Conservation (phyloP, 2,888 invertebrate species). For the Torymus auratus region DNA sequence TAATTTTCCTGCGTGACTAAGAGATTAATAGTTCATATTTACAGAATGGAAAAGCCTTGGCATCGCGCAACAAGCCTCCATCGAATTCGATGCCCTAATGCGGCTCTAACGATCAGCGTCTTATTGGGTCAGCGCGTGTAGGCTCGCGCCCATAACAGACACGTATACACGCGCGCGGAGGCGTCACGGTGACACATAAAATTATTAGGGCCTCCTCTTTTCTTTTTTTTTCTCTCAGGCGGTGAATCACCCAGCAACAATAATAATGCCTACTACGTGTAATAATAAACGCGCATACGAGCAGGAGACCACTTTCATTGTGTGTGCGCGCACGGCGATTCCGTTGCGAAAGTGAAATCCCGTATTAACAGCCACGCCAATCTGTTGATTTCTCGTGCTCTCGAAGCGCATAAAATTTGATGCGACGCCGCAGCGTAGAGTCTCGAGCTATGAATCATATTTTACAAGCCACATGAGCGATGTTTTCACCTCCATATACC, state of each 20-base stretch:
- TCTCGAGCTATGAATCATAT: constrained; percentile 13
- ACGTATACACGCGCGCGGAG: constrained; percentile 3
- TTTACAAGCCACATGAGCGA: constrained; percentile 27
- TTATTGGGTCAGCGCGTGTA: constrained; percentile 49
- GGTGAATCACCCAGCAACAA: constrained; percentile 23
- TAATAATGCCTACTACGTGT: constrained; percentile 20
- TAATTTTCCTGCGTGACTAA: no score
- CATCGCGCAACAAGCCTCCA: constrained; percentile 13
- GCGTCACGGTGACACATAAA: constrained; percentile 51
- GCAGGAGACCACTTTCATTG: constrained; percentile 40
- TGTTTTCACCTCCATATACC: constrained; percentile 46
- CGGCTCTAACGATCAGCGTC: constrained; percentile 8
- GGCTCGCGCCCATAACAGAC: constrained; percentile 17
- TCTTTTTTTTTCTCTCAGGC: neutral
- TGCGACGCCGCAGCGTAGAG: constrained; percentile 11
- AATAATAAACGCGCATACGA: constrained; percentile 7
- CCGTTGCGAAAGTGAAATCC: constrained; percentile 55
- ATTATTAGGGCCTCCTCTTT: constrained; percentile 42
- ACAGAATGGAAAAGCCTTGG: constrained; percentile 14
- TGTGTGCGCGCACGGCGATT: constrained; percentile 10
- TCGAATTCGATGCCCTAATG: constrained; percentile 40
- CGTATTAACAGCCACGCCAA: constrained; percentile 20
- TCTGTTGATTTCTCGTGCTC: constrained; percentile 53
- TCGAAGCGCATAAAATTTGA: constrained; percentile 36
- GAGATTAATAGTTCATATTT: constrained; percentile 8